phyloP scores from a whole-genome alignment of 53 echinoderm and acorn worm species.

The Antedon mediterranea region DNA sequence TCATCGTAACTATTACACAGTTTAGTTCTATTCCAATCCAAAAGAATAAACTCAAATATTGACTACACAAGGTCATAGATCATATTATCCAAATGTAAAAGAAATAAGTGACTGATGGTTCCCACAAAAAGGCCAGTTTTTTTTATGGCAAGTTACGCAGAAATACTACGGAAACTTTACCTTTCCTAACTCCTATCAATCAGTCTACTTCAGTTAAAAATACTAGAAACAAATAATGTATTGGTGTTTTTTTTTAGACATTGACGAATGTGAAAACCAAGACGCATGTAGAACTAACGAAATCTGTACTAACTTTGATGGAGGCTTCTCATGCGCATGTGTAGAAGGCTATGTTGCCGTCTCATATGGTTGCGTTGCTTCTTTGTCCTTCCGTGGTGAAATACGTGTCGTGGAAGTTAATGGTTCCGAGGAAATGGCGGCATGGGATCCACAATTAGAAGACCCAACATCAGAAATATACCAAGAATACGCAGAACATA shows the following conservation, averaged over 20 bases:
- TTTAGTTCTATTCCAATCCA: no score
- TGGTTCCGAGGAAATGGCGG: neutral
- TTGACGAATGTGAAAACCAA: neutral
- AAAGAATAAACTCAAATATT: no score
- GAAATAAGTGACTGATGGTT: no score
- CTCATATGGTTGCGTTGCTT: neutral
- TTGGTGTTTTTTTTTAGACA: neutral
- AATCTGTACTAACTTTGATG: neutral
- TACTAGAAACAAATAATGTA: no score
- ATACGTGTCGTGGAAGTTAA: neutral
- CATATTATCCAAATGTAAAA: no score
- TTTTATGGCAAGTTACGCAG: no score
- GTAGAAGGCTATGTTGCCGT: neutral
- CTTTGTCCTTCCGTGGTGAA: neutral
- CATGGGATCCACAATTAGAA: neutral
- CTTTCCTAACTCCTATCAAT: no score
- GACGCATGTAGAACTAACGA: neutral
- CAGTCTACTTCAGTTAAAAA: no score
- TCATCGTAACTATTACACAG: no score
- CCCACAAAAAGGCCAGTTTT: no score
- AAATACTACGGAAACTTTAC: no score
- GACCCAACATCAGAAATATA: neutral
- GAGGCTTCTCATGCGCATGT: neutral
- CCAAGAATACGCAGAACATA: neutral
- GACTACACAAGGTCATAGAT: no score